Conservation (phyloP, 2,113 vertebrate species). For the Elaphurus davidianus region DNA sequence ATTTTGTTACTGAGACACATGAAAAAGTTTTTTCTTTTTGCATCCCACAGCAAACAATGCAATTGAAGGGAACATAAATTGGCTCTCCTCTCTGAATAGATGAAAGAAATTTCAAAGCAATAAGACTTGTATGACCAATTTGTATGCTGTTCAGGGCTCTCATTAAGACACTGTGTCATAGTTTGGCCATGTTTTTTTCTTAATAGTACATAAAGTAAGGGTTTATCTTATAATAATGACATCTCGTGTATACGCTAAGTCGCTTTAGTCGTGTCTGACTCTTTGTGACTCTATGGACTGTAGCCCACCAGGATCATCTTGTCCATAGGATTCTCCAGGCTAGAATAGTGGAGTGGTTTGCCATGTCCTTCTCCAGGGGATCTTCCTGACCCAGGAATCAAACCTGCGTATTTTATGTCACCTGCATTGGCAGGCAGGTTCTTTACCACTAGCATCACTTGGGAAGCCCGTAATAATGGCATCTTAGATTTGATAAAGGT, state of each 20-base stretch:
- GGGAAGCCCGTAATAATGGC: neutral
- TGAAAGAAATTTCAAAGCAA: constrained; percentile 40
- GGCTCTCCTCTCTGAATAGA: constrained; percentile 1
- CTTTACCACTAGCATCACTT: neutral
- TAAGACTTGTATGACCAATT: neutral
- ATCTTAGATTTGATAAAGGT: neutral
- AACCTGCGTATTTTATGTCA: neutral
- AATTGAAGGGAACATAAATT: neutral
- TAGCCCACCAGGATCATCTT: neutral
- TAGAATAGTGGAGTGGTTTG: neutral
- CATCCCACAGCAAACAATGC: neutral
- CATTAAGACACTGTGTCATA: neutral
- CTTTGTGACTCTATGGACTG: neutral
- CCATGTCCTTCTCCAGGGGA: neutral
- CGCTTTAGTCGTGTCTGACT: neutral
- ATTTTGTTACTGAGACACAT: constrained; percentile 36
- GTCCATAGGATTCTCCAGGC: neutral
- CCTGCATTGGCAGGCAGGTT: neutral
- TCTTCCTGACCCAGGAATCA: neutral
- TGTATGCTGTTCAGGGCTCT: neutral
- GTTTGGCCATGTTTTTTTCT: neutral
- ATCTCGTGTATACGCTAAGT: neutral
- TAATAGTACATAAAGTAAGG: constrained; percentile 18
- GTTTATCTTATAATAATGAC: neutral
- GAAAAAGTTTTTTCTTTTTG: neutral